Percentiles rank a stretch among this genome's conserved stretches.
Conservation (phyloP, 2,797 vertebrate species). For the Astyanax mexicanus region DNA sequence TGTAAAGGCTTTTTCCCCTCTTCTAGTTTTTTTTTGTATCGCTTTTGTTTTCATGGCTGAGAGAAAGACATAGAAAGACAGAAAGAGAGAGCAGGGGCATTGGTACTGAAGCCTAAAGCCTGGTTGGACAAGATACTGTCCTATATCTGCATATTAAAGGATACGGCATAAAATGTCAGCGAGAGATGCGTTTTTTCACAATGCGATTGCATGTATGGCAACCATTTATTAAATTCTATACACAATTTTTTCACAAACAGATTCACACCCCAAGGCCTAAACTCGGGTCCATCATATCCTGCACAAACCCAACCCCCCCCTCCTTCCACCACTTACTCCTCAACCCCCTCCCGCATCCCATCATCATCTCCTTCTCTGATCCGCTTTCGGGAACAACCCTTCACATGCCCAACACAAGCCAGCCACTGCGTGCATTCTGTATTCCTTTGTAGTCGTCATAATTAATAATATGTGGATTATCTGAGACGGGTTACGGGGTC, state of each 20-base stretch:
- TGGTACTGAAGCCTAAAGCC: background rate
- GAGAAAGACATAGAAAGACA: too few species aligned
- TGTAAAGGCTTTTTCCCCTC: conserved; percentile 59
- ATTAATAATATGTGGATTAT: conserved; percentile 34
- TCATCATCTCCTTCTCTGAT: background rate
- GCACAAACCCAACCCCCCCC: too few species aligned
- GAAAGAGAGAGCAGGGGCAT: background rate
- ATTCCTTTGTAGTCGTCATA: conserved; percentile 6
- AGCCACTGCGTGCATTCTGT: background rate
- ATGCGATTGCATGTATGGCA: background rate
- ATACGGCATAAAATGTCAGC: too few species aligned
- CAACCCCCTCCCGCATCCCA: too few species aligned
- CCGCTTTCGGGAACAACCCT: background rate
- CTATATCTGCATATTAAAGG: background rate
- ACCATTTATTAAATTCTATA: conserved; percentile 14
- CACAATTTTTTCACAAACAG: background rate
- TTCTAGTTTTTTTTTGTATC: conserved; percentile 65
- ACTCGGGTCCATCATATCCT: background rate
- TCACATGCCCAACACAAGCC: conserved; percentile 31
- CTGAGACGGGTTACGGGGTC: conserved; percentile 2
- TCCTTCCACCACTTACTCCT: too few species aligned
- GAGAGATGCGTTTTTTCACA: too few species aligned
- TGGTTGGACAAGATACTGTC: background rate
- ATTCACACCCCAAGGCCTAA: background rate
- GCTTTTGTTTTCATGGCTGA: conserved; percentile 32